A percentile compares a stretch with the other conserved stretches of the same genome.
Conservation (phyloP, 2,113 vertebrate genomes). For the Cyprinodon brontotheroides region DNA sequence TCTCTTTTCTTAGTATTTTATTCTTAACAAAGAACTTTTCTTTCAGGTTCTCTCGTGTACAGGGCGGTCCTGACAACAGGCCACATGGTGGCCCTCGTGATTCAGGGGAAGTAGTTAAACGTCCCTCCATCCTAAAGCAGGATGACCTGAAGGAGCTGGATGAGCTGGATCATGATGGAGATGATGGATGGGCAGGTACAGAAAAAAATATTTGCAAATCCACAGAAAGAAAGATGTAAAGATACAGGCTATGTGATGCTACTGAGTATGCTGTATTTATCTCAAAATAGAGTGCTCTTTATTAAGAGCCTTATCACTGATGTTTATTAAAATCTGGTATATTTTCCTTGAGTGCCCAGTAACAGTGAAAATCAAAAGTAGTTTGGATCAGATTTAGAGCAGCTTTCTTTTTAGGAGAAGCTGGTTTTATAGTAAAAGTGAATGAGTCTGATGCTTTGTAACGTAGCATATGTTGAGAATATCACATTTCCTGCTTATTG, state of each 20-base stretch:
- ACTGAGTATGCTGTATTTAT: neutral
- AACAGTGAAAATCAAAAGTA: neutral
- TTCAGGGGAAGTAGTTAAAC: slow-evolving; percentile 83
- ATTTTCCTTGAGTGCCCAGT: neutral
- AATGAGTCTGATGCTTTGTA: slow-evolving; percentile 18
- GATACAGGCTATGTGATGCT: neutral
- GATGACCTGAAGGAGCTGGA: slow-evolving; percentile 94
- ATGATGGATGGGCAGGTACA: slow-evolving; percentile 93
- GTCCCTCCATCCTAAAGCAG: slow-evolving; percentile 92
- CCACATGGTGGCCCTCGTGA: slow-evolving; percentile 80
- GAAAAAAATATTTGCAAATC: neutral
- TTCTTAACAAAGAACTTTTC: neutral
- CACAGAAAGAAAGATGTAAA: neutral
- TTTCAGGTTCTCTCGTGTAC: slow-evolving; percentile 84
- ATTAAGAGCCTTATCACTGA: neutral
- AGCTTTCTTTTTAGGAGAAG: neutral
- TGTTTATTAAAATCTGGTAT: neutral
- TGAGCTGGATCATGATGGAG: slow-evolving; percentile 91
- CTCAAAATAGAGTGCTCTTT: neutral
- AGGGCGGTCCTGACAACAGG: slow-evolving; percentile 81
- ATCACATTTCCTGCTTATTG: slow-evolving; percentile 37
- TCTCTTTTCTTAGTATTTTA: neutral
- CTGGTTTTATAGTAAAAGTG: neutral
- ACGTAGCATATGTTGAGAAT: slow-evolving; percentile 5
- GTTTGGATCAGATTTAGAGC: neutral